Base-by-base conservation (phyloP, 2,797 vertebrate species). In the Remorina albescens region DNA sequence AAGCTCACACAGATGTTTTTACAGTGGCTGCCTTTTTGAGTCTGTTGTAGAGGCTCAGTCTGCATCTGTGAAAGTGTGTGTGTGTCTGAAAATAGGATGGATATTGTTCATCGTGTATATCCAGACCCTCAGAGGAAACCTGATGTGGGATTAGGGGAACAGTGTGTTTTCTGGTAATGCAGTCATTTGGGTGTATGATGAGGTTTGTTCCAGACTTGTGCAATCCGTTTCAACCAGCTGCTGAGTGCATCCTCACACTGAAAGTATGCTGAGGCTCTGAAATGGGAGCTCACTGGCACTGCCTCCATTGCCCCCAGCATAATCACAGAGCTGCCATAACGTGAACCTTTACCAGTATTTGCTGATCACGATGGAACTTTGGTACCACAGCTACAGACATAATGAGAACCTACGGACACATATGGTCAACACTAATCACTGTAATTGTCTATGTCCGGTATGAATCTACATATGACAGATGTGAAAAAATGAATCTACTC, bases 61-160 rank as follows among this genome's bases (percentile, higher is more conserved):
- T 42, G 32, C 2, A 18, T 53, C 21, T 32, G 1, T 74, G 5
- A 34, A 49, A 28, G 47, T 61, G 49, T 37, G 10, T 49, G 44
- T 21, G 46, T 23, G 15, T 7, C 39, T 66, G 55, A 25, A 54
- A 69, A 72, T 13, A 68, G 36, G 62, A 67, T 3, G 21, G 23
- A 19, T 42, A 39, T 30, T 60, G 49, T 57, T 50, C 23, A 47
- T 66, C 28, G 34, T 11, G 39, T 60, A 28, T 42, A 63, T 55
- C 15, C 41, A 57, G 28, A 58, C 11, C 28, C 37, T 55, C 36
- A 44, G 32, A 55, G 18, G 41, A 59, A 28, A 5, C 26, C n/a
- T 67, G 9, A 21, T 55, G 18, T 69, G 39, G 61, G 63, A 57
- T 68, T 50, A 50, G 16, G 18, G 41, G 65, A 26, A 66, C 54